Percentiles rank a stretch among this genome's conserved stretches.
Evolutionary conservation across 2,888 invertebrate species (phyloP).

Genomic region (Tetropium fuscum): DNA sequence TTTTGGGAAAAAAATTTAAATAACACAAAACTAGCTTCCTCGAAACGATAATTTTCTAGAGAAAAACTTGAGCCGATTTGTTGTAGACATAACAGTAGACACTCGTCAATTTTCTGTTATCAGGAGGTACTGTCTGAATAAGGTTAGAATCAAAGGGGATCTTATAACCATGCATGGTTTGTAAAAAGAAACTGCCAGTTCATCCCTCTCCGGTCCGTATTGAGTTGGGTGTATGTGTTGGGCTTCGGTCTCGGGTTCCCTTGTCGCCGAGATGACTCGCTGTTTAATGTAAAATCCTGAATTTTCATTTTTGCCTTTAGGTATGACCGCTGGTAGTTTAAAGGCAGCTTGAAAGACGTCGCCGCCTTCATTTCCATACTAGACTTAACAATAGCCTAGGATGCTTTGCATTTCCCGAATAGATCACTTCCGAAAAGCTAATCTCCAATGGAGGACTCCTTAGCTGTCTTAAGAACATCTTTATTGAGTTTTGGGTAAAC

Average conservation of each 20-base stretch:
- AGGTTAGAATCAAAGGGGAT: no score
- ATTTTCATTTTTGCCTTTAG: not conserved
- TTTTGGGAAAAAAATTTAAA: no score
- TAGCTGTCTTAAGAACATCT: not conserved
- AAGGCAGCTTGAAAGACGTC: no score
- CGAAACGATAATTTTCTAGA: no score
- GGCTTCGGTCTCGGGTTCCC: not conserved
- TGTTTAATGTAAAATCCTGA: not conserved
- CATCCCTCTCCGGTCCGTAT: no score
- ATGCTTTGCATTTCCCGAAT: not conserved
- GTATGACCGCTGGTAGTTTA: not conserved
- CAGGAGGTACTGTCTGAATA: no score
- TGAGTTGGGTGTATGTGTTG: not conserved
- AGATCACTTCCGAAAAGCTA: not conserved
- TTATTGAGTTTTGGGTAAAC: not conserved
- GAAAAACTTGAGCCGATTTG: no score
- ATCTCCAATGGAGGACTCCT: not conserved
- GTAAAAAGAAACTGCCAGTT: no score
- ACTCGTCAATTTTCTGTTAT: no score
- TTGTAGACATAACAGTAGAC: no score
- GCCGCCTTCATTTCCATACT: not conserved
- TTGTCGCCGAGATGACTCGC: not conserved
- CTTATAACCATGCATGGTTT: no score
- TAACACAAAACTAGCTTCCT: no score
- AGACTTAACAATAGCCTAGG: not conserved